Evolutionary conservation across 1,140 invertebrate species (phyloP).

Genomic region (Pygmarrhopalites habei): DNA sequence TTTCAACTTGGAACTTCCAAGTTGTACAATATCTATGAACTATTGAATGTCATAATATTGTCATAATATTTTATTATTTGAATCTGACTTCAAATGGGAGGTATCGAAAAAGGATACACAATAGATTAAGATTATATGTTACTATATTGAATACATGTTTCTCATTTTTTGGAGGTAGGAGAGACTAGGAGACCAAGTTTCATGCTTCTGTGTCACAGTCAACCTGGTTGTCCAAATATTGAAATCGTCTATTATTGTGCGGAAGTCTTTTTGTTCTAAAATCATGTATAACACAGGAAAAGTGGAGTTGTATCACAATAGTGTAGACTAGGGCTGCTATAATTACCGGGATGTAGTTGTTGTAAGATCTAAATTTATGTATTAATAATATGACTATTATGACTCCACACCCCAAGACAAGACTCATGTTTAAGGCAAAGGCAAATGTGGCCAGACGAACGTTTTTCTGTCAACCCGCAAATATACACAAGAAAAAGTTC

Average conservation of each 20-base stretch:
- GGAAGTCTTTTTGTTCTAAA: neutral
- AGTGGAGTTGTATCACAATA: neutral
- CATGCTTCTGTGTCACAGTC: neutral
- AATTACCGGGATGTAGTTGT: neutral
- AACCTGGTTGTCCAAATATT: neutral
- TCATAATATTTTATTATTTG: too few relatives aligned
- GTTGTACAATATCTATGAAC: too few relatives aligned
- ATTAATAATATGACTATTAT: neutral
- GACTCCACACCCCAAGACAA: neutral
- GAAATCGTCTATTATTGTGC: neutral
- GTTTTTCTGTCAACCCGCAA: neutral
- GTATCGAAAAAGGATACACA: too few relatives aligned
- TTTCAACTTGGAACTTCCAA: too few relatives aligned
- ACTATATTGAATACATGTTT: too few relatives aligned
- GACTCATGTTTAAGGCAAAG: neutral
- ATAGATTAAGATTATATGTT: too few relatives aligned
- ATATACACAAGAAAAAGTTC: neutral
- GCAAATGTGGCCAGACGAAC: neutral
- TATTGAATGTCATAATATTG: too few relatives aligned
- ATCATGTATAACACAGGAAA: constrained; percentile 8
- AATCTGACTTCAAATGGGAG: too few relatives aligned
- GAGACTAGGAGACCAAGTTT: neutral
- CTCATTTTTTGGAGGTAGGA: too few relatives aligned
- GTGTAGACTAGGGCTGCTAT: neutral
- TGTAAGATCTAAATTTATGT: too few relatives aligned